phyloP scores from a whole-genome alignment of 2,797 vertebrate genomes.

The Lacerta viridis region DNA sequence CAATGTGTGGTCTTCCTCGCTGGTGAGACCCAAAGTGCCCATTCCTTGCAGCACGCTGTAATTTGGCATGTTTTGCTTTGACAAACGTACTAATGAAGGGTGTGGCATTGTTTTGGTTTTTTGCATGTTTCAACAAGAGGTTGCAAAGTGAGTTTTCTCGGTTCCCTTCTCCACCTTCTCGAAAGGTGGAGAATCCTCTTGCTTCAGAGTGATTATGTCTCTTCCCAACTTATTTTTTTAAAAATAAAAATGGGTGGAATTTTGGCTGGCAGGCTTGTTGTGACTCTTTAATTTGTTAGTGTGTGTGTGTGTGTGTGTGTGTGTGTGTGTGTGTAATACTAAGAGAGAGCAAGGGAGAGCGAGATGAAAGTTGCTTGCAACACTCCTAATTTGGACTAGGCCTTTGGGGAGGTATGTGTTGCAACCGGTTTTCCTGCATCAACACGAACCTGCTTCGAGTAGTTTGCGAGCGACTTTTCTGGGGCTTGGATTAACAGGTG shows the following conservation, averaged over 20 bases:
- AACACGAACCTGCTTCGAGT: constrained; percentile 52
- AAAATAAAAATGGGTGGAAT: constrained; percentile 43
- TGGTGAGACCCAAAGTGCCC: constrained; percentile 39
- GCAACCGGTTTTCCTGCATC: constrained; percentile 75
- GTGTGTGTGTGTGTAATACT: constrained; percentile 51
- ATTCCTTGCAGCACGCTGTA: constrained; percentile 14
- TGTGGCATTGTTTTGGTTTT: constrained; percentile 42
- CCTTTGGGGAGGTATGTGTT: constrained; percentile 68
- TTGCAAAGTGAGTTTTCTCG: constrained; percentile 39
- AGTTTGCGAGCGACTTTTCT: background rate
- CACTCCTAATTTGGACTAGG: constrained; percentile 55
- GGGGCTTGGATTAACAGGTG: background rate
- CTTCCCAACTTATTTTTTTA: constrained; percentile 49
- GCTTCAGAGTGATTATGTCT: constrained; percentile 53
- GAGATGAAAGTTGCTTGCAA: constrained; percentile 71
- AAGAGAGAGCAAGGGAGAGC: constrained; percentile 23
- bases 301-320: constrained; percentile 39
- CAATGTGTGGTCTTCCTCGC: background rate
- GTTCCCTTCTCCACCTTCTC: constrained; percentile 55
- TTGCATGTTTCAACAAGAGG: constrained; percentile 63
- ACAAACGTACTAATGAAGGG: constrained; percentile 48
- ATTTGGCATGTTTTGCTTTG: constrained; percentile 38
- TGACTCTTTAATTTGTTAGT: constrained; percentile 65
- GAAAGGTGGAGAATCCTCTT: constrained; percentile 55
- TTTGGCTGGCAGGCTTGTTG: constrained; percentile 64